Evolutionary conservation across 1,140 invertebrate species (phyloP).

Genomic region (Anastrepha obliqua): DNA sequence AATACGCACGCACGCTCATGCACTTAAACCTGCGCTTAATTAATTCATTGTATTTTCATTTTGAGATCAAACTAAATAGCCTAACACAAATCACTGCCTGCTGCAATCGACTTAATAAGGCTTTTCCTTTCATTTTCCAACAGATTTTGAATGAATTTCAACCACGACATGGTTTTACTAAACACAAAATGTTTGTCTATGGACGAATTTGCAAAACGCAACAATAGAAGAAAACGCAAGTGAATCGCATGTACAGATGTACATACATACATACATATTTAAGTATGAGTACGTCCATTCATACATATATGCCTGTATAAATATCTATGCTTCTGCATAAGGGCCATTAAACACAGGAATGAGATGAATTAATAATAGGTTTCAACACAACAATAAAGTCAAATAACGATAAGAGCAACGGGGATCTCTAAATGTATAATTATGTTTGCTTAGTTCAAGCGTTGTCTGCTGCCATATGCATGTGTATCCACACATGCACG

Average conservation of each 20-base stretch:
- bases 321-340: background rate
- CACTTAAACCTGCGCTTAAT: background rate
- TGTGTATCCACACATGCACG: background rate
- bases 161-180: background rate
- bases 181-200: no score
- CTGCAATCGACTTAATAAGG: background rate
- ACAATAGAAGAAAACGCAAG: background rate
- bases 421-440: background rate
- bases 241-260: background rate
- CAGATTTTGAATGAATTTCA: background rate
- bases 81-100: background rate
- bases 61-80: background rate
- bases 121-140: slow-evolving; percentile 30
- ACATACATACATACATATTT: background rate
- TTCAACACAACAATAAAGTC: background rate
- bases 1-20: background rate
- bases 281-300: background rate
- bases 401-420: background rate
- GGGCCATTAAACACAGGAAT: background rate
- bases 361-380: background rate
- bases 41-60: slow-evolving; percentile 20
- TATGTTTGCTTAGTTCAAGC: background rate
- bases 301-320: background rate
- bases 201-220: no score
- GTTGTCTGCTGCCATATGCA: background rate